Evolutionary conservation across 2,113 vertebrate genomes (phyloP).

Genomic region (Chloroceryle aenea): DNA sequence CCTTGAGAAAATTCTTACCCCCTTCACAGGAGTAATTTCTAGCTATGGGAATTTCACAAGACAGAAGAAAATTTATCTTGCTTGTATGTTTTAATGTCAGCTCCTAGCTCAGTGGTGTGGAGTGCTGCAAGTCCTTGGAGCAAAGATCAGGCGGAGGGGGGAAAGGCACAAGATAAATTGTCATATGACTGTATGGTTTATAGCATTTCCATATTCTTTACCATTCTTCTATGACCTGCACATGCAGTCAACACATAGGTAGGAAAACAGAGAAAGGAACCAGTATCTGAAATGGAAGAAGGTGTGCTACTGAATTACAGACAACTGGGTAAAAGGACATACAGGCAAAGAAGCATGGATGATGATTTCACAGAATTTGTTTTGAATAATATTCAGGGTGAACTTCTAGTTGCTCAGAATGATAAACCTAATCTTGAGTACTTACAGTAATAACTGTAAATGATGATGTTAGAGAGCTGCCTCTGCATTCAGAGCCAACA

Average conservation of each 20-base stretch:
- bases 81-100: not conserved
- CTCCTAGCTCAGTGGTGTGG: not conserved
- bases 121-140: not conserved
- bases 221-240: not conserved
- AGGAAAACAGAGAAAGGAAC: not conserved
- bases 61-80: not conserved
- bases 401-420: not conserved
- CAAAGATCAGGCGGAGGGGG: not conserved
- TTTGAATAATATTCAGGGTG: not conserved
- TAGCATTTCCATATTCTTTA: not conserved
- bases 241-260: fast-evolving
- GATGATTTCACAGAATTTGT: not conserved
- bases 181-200: not conserved
- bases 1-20: not conserved
- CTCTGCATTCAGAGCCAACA: not conserved
- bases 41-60: not conserved
- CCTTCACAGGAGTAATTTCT: not conserved
- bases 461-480: not conserved
- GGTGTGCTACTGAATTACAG: not conserved
- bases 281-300: not conserved
- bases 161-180: not conserved
- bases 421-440: not conserved
- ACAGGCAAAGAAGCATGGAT: not conserved
- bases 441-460: not conserved
- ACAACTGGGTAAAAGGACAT: not conserved